A percentile compares a stretch with the other conserved stretches of the same genome.
Evolutionary conservation across 2,888 invertebrate genomes (phyloP).

Genomic region (Periphyllus acericola): DNA sequence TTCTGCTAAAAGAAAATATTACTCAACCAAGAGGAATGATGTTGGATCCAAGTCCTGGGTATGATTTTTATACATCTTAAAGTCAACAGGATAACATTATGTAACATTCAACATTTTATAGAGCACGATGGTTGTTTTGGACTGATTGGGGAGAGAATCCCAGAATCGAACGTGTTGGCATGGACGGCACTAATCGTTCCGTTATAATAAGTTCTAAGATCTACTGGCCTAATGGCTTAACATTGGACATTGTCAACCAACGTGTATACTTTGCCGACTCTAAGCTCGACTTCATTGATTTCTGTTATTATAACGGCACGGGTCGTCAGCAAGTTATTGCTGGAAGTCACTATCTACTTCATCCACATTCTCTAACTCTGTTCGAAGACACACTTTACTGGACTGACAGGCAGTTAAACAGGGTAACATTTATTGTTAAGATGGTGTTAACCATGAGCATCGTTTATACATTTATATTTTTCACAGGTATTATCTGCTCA

Average conservation of each 20-base stretch:
- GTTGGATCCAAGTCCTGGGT: slow-evolving; percentile 89
- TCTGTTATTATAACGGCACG: slow-evolving; percentile 94
- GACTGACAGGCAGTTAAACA: slow-evolving; percentile 93
- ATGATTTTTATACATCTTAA: slow-evolving; percentile 64
- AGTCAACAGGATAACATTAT: background rate
- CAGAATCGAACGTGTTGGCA: slow-evolving; percentile 91
- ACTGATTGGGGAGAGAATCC: slow-evolving; percentile 99
- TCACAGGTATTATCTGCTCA: slow-evolving; percentile 77
- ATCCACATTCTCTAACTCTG: slow-evolving; percentile 93
- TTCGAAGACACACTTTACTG: slow-evolving; percentile 97
- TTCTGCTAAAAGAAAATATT: slow-evolving; percentile 91
- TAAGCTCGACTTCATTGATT: slow-evolving; percentile 96
- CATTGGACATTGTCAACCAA: slow-evolving; percentile 91
- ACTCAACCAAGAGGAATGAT: slow-evolving; percentile 97
- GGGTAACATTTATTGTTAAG: slow-evolving; percentile 70
- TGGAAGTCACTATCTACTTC: slow-evolving; percentile 89
- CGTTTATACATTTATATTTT: slow-evolving; percentile 15
- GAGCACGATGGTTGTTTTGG: slow-evolving; percentile 91
- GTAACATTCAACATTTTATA: slow-evolving; percentile 7
- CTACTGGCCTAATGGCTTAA: slow-evolving; percentile 98
- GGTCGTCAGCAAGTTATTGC: slow-evolving; percentile 89
- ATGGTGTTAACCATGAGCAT: background rate
- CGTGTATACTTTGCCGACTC: slow-evolving; percentile 97
- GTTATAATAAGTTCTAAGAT: slow-evolving; percentile 93
- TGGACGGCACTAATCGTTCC: slow-evolving; percentile 90